Evolutionary conservation across 1,140 invertebrate genomes (phyloP).

Genomic region (Psilanteris sp.): DNA sequence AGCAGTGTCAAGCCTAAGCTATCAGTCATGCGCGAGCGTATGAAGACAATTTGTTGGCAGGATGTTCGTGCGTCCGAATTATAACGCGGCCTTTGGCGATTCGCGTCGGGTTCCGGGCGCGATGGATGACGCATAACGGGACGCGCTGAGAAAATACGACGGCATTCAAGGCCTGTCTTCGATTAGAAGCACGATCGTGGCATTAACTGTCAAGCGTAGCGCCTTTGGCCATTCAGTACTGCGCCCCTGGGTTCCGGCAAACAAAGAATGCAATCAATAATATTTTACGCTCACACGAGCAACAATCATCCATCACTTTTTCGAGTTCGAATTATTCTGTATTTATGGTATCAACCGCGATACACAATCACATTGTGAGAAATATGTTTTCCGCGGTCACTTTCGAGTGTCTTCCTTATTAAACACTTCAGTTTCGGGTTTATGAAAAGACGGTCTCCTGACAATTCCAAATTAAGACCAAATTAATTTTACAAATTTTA

Average conservation of each 20-base stretch:
- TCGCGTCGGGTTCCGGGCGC: slow-evolving; percentile 22
- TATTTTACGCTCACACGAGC: slow-evolving; percentile 43
- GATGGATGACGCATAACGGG: slow-evolving; percentile 59
- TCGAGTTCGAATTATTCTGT: slow-evolving; percentile 33
- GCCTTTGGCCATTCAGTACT: slow-evolving; percentile 38
- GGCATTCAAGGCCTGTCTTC: slow-evolving; percentile 47
- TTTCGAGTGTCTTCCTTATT: too few relatives aligned
- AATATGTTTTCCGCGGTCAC: slow-evolving; percentile 5
- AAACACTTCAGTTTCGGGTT: too few relatives aligned
- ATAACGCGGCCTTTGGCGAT: slow-evolving; percentile 50
- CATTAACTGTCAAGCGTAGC: slow-evolving; percentile 56
- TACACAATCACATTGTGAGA: not conserved
- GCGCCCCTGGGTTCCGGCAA: slow-evolving; percentile 33
- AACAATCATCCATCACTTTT: slow-evolving; percentile 42
- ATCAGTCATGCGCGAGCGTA: slow-evolving; percentile 16
- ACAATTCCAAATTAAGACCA: too few relatives aligned
- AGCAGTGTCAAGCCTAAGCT: slow-evolving; percentile 15
- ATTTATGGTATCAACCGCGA: slow-evolving; percentile 19
- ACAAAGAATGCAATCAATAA: slow-evolving; percentile 59
- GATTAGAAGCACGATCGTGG: slow-evolving; percentile 61
- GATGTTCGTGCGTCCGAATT: slow-evolving; percentile 36
- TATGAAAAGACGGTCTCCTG: too few relatives aligned
- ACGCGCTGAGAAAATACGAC: slow-evolving; percentile 56
- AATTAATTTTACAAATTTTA: too few relatives aligned
- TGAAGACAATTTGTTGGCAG: slow-evolving; percentile 23